These are phyloP conservation scores for Anagyrus pseudococci DNA, from an alignment of 2,888 invertebrate genomes.

Conservation along the genomic window DNA sequence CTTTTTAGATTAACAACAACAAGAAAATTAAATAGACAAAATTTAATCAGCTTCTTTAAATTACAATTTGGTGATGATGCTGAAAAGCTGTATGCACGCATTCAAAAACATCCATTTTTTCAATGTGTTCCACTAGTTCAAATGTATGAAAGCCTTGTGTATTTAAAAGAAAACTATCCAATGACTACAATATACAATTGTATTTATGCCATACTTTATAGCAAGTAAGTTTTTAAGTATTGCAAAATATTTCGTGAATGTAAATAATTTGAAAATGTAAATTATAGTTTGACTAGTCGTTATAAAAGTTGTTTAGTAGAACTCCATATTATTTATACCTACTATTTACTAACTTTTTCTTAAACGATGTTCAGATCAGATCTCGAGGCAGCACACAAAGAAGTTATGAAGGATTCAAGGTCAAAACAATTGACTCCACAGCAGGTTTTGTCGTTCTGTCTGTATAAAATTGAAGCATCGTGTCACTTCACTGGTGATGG, in stretches of 20 bases:
- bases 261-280: background rate
- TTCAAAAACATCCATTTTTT: constrained; percentile 72
- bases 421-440: constrained; percentile 44
- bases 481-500: constrained; percentile 80
- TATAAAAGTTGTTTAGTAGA: background rate
- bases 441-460: constrained; percentile 69
- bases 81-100: constrained; percentile 45
- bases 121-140: constrained; percentile 68
- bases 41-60: constrained; percentile 37
- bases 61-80: constrained; percentile 38
- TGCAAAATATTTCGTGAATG: too few species aligned
- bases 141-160: constrained; percentile 68
- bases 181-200: constrained; percentile 67
- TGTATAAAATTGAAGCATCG: constrained; percentile 76
- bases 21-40: background rate
- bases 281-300: background rate
- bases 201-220: constrained; percentile 73
- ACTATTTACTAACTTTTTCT: background rate
- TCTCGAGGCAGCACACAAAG: constrained; percentile 46
- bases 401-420: constrained; percentile 42
- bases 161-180: constrained; percentile 65
- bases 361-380: constrained; percentile 47
- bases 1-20: constrained; percentile 13
- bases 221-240: constrained; percentile 67
- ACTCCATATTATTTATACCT: background rate